A percentile compares a stretch with the other conserved stretches of the same genome.
Evolutionary conservation across 1,140 invertebrate genomes (phyloP).

Genomic region (Pseudoatta argentina): DNA sequence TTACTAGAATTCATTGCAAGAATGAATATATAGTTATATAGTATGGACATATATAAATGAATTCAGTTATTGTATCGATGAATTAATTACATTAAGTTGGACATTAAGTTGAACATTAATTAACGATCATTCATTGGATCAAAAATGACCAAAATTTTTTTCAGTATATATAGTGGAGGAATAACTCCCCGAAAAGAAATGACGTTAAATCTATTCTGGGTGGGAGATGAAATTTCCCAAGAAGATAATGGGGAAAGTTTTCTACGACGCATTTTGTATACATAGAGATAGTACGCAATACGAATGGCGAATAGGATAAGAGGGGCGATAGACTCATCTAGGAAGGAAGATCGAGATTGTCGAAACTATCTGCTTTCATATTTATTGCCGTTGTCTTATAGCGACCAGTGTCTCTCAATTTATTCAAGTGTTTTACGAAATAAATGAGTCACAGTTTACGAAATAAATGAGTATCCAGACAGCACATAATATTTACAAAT

Average conservation of each 20-base stretch:
- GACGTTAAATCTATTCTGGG: conserved; percentile 35
- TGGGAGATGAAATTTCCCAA: conserved; percentile 63
- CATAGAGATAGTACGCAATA: conserved; percentile 37
- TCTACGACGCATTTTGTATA: conserved; percentile 21
- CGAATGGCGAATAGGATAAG: conserved; percentile 52
- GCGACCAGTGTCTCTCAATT: conserved; percentile 45
- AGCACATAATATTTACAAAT: no score
- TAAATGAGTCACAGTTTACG: background rate
- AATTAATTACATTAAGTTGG: no score
- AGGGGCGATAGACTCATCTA: conserved; percentile 59
- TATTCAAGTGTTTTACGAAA: background rate
- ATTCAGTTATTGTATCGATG: no score
- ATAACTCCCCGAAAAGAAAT: conserved; percentile 29
- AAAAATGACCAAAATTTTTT: no score
- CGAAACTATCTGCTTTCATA: conserved; percentile 58
- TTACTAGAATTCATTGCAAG: no score
- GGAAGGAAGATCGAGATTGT: conserved; percentile 54
- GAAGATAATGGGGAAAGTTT: conserved; percentile 68
- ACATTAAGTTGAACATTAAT: no score
- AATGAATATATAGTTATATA: no score
- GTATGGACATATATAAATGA: no score
- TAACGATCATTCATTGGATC: no score
- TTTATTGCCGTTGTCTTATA: conserved; percentile 63
- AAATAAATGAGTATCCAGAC: background rate
- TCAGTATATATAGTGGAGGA: background rate